Conservation (phyloP, 2,888 invertebrate genomes). For the Nebria salina region DNA sequence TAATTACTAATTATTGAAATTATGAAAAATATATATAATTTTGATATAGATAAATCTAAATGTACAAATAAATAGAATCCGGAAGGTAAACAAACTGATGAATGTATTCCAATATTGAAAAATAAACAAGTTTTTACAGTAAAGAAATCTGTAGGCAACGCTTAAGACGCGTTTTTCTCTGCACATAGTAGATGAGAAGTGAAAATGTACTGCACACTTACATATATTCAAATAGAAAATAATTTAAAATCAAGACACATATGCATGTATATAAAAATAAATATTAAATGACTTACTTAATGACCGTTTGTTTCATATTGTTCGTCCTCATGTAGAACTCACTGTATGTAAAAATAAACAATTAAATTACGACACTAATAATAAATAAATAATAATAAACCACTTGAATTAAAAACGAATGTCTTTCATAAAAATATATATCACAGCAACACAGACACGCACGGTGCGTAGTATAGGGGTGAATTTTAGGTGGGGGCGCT, state of each 20-base stretch:
- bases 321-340: conserved; percentile 61
- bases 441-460: conserved; percentile 13
- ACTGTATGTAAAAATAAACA: conserved; percentile 32
- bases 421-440: conserved; percentile 7
- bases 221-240: background rate
- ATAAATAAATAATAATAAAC: conserved; percentile 15
- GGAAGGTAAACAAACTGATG: background rate
- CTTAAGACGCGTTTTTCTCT: background rate
- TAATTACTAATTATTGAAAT: too few species aligned
- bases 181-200: background rate
- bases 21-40: too few species aligned
- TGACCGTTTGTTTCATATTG: conserved; percentile 66
- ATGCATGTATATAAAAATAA: background rate
- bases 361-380: conserved; percentile 21
- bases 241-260: conserved; percentile 2
- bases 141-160: background rate
- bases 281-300: conserved; percentile 62
- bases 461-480: conserved; percentile 9
- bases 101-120: background rate
- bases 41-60: background rate
- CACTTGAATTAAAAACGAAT: conserved; percentile 2
- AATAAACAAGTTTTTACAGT: background rate
- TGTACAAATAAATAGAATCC: background rate
- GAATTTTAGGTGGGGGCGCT: conserved; percentile 2
- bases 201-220: background rate